These are phyloP conservation scores for Gopherus evgoodei DNA, from an alignment of 2,113 vertebrate species.

Conservation along the genomic window DNA sequence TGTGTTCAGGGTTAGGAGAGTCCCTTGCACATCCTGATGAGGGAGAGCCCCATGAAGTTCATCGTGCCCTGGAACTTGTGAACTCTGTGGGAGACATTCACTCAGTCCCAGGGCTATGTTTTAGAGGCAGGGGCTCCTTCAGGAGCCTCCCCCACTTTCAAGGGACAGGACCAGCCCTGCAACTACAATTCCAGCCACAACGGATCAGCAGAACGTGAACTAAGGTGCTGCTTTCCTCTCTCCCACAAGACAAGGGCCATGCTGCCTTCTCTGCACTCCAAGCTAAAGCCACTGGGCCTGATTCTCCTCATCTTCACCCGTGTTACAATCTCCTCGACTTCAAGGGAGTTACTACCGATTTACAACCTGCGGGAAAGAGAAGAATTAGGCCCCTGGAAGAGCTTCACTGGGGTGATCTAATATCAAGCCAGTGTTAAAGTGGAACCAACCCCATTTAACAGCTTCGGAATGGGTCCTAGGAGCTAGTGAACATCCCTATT, in stretches of 20 bases:
- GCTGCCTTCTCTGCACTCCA: not conserved
- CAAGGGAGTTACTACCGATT: not conserved
- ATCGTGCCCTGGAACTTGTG: not conserved
- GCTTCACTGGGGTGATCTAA: not conserved
- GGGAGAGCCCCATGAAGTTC: not conserved
- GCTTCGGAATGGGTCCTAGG: not conserved
- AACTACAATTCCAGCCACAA: not conserved
- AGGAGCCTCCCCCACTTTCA: not conserved
- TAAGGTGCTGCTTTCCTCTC: not conserved
- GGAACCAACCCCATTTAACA: not conserved
- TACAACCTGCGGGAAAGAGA: not conserved
- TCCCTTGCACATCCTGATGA: not conserved
- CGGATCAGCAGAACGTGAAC: not conserved
- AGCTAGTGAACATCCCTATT: not conserved
- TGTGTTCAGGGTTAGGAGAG: constrained; percentile 22
- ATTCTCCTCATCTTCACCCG: not conserved
- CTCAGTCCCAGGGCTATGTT: not conserved
- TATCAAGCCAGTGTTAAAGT: not conserved
- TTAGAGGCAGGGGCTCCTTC: not conserved
- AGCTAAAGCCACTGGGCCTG: not conserved
- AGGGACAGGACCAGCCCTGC: not conserved
- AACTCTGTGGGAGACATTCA: not conserved
- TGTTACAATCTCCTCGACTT: not conserved
- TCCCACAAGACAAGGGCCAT: not conserved
- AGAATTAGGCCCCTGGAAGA: not conserved